These are phyloP conservation scores for Nemoura dubitans DNA, from an alignment of 2,888 invertebrate genomes.

Conservation along the genomic window DNA sequence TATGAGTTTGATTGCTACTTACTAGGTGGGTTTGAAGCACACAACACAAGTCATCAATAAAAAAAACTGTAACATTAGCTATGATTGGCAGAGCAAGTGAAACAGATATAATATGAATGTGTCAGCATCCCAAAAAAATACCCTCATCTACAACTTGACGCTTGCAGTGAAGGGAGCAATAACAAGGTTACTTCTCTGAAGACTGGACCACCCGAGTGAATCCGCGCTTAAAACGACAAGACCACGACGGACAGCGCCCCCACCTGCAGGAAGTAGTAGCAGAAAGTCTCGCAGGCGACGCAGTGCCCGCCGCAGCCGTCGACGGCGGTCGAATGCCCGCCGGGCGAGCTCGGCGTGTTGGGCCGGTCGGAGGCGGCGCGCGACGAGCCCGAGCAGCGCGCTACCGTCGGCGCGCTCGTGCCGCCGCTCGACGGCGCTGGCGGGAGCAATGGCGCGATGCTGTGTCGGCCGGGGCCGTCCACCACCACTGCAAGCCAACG, in stretches of 20 bases:
- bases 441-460: slow-evolving; percentile 28
- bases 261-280: slow-evolving; percentile 75
- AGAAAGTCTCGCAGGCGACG: slow-evolving; percentile 75
- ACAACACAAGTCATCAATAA: too few species aligned
- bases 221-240: too few species aligned
- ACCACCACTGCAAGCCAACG: slow-evolving; percentile 37
- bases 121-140: too few species aligned
- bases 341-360: slow-evolving; percentile 56
- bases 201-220: too few species aligned
- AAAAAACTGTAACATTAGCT: too few species aligned
- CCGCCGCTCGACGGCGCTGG: slow-evolving; percentile 20
- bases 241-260: background rate
- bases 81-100: too few species aligned
- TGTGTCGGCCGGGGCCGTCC: slow-evolving; percentile 19
- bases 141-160: too few species aligned
- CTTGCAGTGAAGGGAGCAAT: too few species aligned
- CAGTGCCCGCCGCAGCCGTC: slow-evolving; percentile 76
- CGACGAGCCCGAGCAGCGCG: slow-evolving; percentile 44
- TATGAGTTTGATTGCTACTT: too few species aligned
- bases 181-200: too few species aligned
- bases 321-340: slow-evolving; percentile 65
- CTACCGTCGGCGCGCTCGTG: slow-evolving; percentile 15
- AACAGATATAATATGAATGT: too few species aligned
- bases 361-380: slow-evolving; percentile 51
- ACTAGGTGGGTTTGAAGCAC: too few species aligned